Conservation (phyloP, 2,113 vertebrate genomes). For the Sebastes schlegelii region DNA sequence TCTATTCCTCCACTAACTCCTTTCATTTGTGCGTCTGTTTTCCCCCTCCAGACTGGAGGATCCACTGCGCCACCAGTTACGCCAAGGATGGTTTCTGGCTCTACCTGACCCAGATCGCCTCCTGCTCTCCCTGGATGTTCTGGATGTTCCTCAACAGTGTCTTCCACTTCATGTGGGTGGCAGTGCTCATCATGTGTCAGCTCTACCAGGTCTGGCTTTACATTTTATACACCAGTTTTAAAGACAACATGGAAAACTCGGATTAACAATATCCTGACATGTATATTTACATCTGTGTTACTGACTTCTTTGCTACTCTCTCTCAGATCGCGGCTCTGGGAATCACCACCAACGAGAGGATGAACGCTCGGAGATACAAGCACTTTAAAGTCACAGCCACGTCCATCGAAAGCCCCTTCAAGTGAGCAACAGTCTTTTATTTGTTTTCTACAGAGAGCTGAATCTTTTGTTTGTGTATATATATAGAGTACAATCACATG, state of each 20-base stretch:
- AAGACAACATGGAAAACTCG: too few species aligned
- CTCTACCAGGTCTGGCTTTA: constrained; percentile 93
- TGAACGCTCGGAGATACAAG: constrained; percentile 99
- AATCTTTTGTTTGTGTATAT: background rate
- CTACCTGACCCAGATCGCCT: constrained; percentile 96
- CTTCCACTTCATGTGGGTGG: constrained; percentile 99
- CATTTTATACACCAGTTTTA: too few species aligned
- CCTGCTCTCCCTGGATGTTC: constrained; percentile 99
- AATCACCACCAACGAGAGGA: constrained; percentile 98
- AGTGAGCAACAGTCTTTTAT: constrained; percentile 83
- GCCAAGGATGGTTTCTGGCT: constrained; percentile 97
- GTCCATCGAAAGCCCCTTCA: constrained; percentile 99
- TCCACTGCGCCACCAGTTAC: constrained; percentile 95
- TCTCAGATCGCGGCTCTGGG: constrained; percentile 95
- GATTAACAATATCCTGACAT: too few species aligned
- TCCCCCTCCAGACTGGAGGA: constrained; percentile 90
- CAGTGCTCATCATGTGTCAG: constrained; percentile 99
- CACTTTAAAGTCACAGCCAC: constrained; percentile 99
- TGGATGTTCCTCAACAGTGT: constrained; percentile 99
- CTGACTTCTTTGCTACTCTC: background rate
- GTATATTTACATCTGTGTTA: too few species aligned
- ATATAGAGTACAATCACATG: too few species aligned
- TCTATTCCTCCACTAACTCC: background rate
- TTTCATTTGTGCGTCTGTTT: background rate
- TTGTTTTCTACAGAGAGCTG: background rate